These are phyloP conservation scores for Dicyrtomina minuta DNA, from an alignment of 2,888 invertebrate genomes.

Conservation along the genomic window DNA sequence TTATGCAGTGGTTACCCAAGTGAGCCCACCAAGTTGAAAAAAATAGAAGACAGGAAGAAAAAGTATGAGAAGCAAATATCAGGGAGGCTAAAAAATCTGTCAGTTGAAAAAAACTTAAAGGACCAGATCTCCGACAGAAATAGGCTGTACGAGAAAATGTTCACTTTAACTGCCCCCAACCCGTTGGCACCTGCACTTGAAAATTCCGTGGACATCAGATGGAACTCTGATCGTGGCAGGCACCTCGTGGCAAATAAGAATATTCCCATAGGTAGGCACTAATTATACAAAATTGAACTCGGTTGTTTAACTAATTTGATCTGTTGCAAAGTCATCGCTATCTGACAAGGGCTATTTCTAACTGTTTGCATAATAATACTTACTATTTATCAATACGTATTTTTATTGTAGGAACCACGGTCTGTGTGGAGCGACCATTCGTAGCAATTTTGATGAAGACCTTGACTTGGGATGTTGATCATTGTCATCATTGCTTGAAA, in stretches of 20 bases:
- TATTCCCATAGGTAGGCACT: not conserved
- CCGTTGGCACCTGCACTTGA: not conserved
- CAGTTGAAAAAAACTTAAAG: no score
- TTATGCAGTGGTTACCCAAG: slow-evolving; percentile 55
- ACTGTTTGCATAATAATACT: no score
- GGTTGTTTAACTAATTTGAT: no score
- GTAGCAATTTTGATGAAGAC: not conserved
- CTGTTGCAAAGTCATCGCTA: no score
- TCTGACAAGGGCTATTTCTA: no score
- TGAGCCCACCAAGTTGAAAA: not conserved
- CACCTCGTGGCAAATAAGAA: not conserved
- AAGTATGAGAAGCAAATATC: slow-evolving; percentile 35
- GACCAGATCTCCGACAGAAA: no score
- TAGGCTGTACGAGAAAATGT: no score
- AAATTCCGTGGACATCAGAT: not conserved
- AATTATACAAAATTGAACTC: no score
- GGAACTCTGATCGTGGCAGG: not conserved
- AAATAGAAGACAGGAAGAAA: slow-evolving; percentile 32
- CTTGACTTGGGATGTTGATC: not conserved
- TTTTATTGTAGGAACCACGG: slow-evolving; percentile 11
- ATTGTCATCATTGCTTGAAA: no score
- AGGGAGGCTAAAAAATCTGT: no score
- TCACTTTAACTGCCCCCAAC: not conserved
- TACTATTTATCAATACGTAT: no score
- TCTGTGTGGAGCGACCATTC: slow-evolving; percentile 6